These are phyloP conservation scores for Julus scandinavius DNA, from an alignment of 2,888 invertebrate genomes.

Conservation along the genomic window DNA sequence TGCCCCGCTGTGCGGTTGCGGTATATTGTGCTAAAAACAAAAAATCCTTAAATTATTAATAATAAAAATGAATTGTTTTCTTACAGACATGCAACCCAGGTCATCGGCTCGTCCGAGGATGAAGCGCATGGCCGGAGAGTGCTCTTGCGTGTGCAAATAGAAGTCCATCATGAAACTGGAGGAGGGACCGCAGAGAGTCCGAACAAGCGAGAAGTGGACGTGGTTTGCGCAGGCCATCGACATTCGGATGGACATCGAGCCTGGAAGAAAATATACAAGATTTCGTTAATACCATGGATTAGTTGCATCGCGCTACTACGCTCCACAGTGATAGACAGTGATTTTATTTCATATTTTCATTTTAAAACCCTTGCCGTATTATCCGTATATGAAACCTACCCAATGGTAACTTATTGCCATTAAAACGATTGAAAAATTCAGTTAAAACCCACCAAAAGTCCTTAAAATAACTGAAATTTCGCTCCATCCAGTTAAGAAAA, in stretches of 20 bases:
- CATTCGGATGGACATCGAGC: background rate
- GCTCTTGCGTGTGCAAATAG: conserved; percentile 53
- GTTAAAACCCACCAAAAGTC: background rate
- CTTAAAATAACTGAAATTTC: background rate
- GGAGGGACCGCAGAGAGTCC: background rate
- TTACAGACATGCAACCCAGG: conserved; percentile 52
- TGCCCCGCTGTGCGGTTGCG: too few relatives aligned
- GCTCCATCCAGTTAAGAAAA: background rate
- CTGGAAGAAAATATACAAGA: background rate
- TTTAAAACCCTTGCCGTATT: background rate
- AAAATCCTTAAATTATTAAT: background rate
- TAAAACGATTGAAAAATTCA: background rate
- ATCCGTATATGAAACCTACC: background rate
- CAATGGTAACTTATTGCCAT: background rate
- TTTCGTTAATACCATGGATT: background rate
- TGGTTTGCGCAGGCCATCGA: background rate
- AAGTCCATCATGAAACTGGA: too few relatives aligned
- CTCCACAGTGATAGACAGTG: conserved; percentile 45
- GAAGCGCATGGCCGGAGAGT: conserved; percentile 54
- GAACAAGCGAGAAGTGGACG: conserved; percentile 4
- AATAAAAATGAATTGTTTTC: background rate
- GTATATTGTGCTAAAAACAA: too few relatives aligned
- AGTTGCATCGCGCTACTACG: background rate
- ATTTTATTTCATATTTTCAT: conserved; percentile 31
- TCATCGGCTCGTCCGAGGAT: conserved; percentile 51